phyloP scores from a whole-genome alignment of 2,113 vertebrate genomes.

The Cyanistes caeruleus region DNA sequence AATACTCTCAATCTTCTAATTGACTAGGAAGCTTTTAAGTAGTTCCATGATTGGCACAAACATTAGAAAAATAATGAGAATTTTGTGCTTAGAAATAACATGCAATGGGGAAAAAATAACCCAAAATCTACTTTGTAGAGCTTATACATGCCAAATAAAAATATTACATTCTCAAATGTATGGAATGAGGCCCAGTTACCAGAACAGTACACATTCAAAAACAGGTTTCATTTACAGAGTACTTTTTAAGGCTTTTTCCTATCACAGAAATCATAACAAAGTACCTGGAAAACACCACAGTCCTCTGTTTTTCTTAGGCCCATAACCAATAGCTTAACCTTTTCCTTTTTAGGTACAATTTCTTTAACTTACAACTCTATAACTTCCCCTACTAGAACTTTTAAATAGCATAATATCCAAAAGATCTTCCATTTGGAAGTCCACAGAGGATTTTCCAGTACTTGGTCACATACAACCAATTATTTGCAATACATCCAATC shows the following conservation, averaged over 20 bases:
- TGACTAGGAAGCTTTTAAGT: background rate
- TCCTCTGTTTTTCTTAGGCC: background rate
- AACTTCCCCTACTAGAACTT: background rate
- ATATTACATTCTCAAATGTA: background rate
- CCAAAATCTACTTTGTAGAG: background rate
- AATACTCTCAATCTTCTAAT: background rate
- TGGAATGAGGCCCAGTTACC: background rate
- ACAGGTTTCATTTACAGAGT: background rate
- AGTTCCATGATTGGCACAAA: background rate
- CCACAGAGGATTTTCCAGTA: background rate
- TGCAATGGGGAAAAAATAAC: background rate
- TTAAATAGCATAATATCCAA: rapidly evolving
- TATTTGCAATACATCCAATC: background rate
- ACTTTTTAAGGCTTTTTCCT: background rate
- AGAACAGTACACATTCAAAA: background rate
- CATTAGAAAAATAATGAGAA: background rate
- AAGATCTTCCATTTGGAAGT: background rate
- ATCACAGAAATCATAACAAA: background rate
- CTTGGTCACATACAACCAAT: background rate
- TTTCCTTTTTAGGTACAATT: background rate
- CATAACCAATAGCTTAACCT: background rate
- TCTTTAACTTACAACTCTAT: background rate
- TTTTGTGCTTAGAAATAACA: background rate
- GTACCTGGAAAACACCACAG: background rate
- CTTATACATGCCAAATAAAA: background rate